Percentiles rank a stretch among this genome's conserved stretches.
Evolutionary conservation across 2,113 vertebrate genomes (phyloP).

Genomic region (Xenopus borealis): DNA sequence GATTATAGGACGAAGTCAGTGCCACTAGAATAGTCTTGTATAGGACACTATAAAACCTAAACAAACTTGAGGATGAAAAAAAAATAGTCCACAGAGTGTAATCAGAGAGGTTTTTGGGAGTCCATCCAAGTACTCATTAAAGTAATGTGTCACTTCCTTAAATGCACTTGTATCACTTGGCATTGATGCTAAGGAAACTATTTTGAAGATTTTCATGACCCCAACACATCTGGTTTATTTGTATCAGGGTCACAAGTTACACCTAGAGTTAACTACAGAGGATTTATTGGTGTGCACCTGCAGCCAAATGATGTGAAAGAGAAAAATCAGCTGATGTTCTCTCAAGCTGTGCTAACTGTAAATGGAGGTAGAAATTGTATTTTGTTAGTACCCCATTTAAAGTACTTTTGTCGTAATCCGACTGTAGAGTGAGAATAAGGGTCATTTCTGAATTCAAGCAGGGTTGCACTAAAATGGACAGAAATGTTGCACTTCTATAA

Average conservation of each 20-base stretch:
- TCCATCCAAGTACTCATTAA: conserved; percentile 18
- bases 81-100: too few species aligned
- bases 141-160: background rate
- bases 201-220: background rate
- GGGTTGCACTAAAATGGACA: too few species aligned
- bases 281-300: conserved; percentile 9
- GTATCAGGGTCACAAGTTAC: conserved; percentile 8
- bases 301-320: conserved; percentile 4
- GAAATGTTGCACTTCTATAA: too few species aligned
- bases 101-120: background rate
- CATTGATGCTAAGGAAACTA: background rate
- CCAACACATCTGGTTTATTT: conserved; percentile 16
- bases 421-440: too few species aligned
- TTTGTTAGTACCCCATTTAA: background rate
- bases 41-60: too few species aligned
- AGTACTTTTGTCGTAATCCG: background rate
- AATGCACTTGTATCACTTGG: conserved; percentile 1
- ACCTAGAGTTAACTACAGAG: conserved; percentile 9
- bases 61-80: too few species aligned
- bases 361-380: background rate
- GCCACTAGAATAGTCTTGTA: too few species aligned
- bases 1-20: too few species aligned
- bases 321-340: background rate
- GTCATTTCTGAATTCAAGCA: too few species aligned
- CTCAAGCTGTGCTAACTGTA: background rate